Evolutionary conservation across 1,140 invertebrate species (phyloP).

Genomic region (Anthonomus grandis): DNA sequence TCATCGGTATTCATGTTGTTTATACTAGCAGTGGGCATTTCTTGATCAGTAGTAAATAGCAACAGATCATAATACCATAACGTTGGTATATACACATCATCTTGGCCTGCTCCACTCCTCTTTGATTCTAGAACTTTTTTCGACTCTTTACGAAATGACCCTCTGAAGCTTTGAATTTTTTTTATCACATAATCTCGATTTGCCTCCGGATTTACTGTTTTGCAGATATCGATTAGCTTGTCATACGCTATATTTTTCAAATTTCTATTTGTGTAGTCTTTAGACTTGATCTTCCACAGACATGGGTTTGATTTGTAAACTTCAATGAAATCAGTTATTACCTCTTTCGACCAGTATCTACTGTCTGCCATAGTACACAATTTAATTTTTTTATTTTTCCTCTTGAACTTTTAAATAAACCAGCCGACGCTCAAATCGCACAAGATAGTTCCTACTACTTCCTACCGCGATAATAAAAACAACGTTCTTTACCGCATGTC

Average conservation of each 20-base stretch:
- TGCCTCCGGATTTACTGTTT: slow-evolving; percentile 8
- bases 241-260: slow-evolving; percentile 9
- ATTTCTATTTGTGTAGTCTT: slow-evolving; percentile 4
- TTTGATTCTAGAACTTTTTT: too few relatives aligned
- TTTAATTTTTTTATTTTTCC: background rate
- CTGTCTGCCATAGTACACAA: background rate
- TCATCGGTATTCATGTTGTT: too few relatives aligned
- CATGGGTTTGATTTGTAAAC: background rate
- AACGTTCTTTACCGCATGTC: background rate
- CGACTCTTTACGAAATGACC: too few relatives aligned
- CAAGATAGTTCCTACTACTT: too few relatives aligned
- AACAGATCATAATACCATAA: too few relatives aligned
- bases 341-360: background rate
- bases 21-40: too few relatives aligned
- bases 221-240: slow-evolving; percentile 4
- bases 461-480: too few relatives aligned
- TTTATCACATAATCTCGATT: slow-evolving; percentile 1
- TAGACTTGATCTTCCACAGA: background rate
- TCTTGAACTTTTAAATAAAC: too few relatives aligned
- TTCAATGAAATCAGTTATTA: background rate
- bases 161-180: slow-evolving; percentile 2
- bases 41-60: too few relatives aligned
- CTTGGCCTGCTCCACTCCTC: too few relatives aligned
- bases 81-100: too few relatives aligned
- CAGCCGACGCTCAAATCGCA: too few relatives aligned